These are phyloP conservation scores for Temnopleurus reevesii DNA, from an alignment of 53 echinoderm and acorn worm species.

Conservation along the genomic window DNA sequence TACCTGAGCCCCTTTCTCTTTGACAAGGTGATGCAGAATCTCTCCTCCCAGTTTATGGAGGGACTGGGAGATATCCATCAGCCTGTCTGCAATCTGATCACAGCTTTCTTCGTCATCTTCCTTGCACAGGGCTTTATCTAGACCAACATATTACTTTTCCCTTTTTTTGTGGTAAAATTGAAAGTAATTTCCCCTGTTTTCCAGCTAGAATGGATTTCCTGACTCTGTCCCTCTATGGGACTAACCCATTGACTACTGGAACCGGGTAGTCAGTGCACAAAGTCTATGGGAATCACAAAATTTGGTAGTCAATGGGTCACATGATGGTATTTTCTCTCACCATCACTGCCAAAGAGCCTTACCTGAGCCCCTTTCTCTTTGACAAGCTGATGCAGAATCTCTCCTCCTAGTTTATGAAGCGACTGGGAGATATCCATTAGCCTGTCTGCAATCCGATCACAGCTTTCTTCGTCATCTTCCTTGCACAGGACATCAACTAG, in stretches of 20 bases:
- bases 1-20: slow-evolving; percentile 63
- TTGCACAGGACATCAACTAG: slow-evolving; percentile 46
- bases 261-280: too few species aligned
- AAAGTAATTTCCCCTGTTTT: too few species aligned
- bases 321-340: too few species aligned
- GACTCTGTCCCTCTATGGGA: too few species aligned
- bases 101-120: slow-evolving; percentile 67
- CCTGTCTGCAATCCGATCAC: slow-evolving; percentile 63
- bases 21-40: slow-evolving; percentile 54
- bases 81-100: slow-evolving; percentile 58
- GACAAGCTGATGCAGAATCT: slow-evolving; percentile 54
- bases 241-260: too few species aligned
- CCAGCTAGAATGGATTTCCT: too few species aligned
- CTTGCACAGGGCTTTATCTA: too few species aligned
- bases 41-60: slow-evolving; percentile 53
- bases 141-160: too few species aligned
- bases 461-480: slow-evolving; percentile 65
- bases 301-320: too few species aligned
- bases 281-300: too few species aligned
- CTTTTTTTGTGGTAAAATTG: too few species aligned
- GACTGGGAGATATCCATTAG: slow-evolving; percentile 74
- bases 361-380: slow-evolving; percentile 64
- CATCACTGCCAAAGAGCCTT: background rate
- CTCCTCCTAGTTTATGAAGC: slow-evolving; percentile 47
- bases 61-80: slow-evolving; percentile 74